Conservation (phyloP, 2,113 vertebrate species). For the Rhinopomastus cyanomelas region DNA sequence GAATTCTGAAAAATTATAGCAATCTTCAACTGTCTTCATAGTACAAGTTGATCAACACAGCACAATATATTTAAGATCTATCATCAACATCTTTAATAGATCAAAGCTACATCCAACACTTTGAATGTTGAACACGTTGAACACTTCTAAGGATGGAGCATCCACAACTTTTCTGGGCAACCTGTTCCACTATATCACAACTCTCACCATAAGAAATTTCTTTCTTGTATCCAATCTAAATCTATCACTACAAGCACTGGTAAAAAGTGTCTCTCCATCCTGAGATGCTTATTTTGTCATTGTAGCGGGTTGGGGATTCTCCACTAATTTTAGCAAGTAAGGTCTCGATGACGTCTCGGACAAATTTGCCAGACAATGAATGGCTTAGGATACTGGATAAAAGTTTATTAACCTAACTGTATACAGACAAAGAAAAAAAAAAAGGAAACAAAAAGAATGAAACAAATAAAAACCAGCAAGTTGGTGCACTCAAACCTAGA, state of each 20-base stretch:
- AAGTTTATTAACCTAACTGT: too few species aligned
- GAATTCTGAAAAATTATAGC: neutral
- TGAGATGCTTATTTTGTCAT: neutral
- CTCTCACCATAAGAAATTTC: neutral
- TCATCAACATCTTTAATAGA: neutral
- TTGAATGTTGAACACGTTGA: too few species aligned
- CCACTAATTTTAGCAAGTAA: too few species aligned
- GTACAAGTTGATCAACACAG: fast-evolving
- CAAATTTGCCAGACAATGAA: too few species aligned
- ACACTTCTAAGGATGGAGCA: neutral
- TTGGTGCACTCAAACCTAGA: too few species aligned
- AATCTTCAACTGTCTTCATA: neutral
- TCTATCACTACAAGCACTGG: neutral
- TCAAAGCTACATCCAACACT: neutral
- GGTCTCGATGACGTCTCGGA: too few species aligned
- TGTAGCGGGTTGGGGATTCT: too few species aligned
- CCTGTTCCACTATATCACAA: neutral
- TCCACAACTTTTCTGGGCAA: neutral
- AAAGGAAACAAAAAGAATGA: too few species aligned
- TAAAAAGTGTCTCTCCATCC: neutral
- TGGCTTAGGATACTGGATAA: too few species aligned
- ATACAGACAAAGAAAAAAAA: too few species aligned
- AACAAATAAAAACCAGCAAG: too few species aligned
- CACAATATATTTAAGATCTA: neutral
- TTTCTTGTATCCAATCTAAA: neutral